Percentiles rank a stretch among this genome's conserved stretches.
phyloP scores from a whole-genome alignment of 1,140 invertebrate species.

The Drosophila kepulauana region DNA sequence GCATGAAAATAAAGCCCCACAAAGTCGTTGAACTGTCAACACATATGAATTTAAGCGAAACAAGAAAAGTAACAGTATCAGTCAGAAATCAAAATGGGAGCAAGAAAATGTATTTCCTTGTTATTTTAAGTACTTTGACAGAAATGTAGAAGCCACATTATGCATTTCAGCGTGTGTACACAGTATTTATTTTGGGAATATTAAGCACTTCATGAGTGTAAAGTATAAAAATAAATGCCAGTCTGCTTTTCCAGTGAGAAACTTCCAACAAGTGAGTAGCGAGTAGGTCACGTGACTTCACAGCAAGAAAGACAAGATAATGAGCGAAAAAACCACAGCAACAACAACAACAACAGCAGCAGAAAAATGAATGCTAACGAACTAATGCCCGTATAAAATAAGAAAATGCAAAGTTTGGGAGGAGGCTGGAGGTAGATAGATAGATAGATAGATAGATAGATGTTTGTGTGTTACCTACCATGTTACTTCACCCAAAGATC shows the following conservation, averaged over 20 bases:
- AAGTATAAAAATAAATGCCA: not conserved
- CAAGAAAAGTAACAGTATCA: not conserved
- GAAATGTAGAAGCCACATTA: not conserved
- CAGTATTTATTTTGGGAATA: conserved; percentile 12
- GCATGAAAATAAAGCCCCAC: not conserved
- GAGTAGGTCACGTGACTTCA: conserved; percentile 12
- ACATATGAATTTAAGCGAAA: not conserved
- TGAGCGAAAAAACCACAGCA: not conserved
- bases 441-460: not conserved
- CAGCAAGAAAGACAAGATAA: conserved; percentile 6
- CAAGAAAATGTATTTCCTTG: not conserved
- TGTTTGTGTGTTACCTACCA: not conserved
- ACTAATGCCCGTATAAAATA: conserved; percentile 1
- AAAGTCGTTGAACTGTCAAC: conserved; percentile 1
- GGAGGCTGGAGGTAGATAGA: not conserved
- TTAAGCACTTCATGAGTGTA: not conserved
- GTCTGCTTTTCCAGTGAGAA: not conserved
- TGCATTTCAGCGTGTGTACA: not conserved
- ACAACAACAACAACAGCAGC: not conserved
- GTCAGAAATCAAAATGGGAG: not conserved
- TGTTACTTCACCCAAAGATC: conserved; percentile 1
- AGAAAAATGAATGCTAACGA: not conserved
- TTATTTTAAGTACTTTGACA: conserved; percentile 2
- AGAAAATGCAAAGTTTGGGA: conserved; percentile 19
- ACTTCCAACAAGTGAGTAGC: conserved; percentile 3